Conservation (phyloP, 2,113 vertebrate species). For the Mystacornis crossleyi region DNA sequence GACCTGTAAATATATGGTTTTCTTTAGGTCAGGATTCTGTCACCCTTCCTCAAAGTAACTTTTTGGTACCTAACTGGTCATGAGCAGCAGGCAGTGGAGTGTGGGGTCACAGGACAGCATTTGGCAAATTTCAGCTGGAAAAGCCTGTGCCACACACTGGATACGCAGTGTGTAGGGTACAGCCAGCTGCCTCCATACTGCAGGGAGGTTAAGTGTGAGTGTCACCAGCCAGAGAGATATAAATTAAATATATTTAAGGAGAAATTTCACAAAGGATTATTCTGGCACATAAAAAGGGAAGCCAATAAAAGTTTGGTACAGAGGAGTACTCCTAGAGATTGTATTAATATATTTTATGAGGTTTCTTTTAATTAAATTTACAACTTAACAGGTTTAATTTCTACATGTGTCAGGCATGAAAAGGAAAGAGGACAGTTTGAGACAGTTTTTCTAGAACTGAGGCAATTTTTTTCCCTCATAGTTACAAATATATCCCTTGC, state of each 20-base stretch:
- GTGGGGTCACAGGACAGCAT: not conserved
- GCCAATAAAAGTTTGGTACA: not conserved
- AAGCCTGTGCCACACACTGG: accelerated
- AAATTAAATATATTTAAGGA: conserved; percentile 12
- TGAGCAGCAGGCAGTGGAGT: not conserved
- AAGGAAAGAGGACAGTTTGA: not conserved
- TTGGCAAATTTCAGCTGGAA: not conserved
- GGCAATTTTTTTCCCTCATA: not conserved
- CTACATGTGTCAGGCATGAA: not conserved
- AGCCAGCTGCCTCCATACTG: not conserved
- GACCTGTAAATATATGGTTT: not conserved
- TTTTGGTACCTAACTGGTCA: not conserved
- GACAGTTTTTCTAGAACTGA: not conserved
- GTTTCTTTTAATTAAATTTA: conserved; percentile 37
- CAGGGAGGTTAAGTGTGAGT: not conserved
- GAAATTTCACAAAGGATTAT: conserved; percentile 18
- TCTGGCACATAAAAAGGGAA: not conserved
- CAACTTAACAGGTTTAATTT: conserved; percentile 22
- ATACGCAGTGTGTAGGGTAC: not conserved
- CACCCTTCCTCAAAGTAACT: not conserved
- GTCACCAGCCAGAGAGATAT: not conserved
- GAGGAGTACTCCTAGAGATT: not conserved
- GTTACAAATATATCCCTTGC: not conserved
- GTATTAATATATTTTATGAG: not conserved
- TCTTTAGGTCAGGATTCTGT: not conserved